phyloP scores from a whole-genome alignment of 1,140 invertebrate genomes.

The Chionoecetes opilio region DNA sequence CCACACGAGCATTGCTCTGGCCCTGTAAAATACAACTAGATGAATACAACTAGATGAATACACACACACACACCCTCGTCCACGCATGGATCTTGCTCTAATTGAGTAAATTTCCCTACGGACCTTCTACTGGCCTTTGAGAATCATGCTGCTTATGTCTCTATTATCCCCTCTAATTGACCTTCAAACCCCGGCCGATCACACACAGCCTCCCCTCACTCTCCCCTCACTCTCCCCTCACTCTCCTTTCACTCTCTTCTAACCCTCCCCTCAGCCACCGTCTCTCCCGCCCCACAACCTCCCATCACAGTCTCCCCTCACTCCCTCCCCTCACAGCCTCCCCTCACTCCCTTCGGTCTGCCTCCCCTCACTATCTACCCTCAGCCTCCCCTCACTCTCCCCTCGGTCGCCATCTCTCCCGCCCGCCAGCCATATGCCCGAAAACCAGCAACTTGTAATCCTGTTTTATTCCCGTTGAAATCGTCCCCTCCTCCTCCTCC shows the following conservation, averaged over 20 bases:
- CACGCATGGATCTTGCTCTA: conserved; percentile 42
- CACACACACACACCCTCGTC: conserved; percentile 49
- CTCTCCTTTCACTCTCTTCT: neutral
- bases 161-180: conserved; percentile 61
- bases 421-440: neutral
- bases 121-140: conserved; percentile 65
- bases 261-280: too few relatives aligned
- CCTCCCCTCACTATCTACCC: neutral
- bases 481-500: neutral
- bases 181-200: conserved; percentile 10
- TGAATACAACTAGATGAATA: neutral
- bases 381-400: neutral
- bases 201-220: neutral
- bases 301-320: neutral
- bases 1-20: too few relatives aligned
- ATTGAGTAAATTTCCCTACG: conserved; percentile 74
- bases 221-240: neutral
- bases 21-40: too few relatives aligned
- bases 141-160: conserved; percentile 72
- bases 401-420: too few relatives aligned
- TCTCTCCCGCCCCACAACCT: too few relatives aligned
- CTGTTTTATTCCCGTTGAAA: neutral
- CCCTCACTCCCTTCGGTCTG: neutral
- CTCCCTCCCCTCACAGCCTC: neutral
- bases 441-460: conserved; percentile 15